Evolutionary conservation across 2,888 invertebrate genomes (phyloP).

Genomic region (Diploptera punctata): DNA sequence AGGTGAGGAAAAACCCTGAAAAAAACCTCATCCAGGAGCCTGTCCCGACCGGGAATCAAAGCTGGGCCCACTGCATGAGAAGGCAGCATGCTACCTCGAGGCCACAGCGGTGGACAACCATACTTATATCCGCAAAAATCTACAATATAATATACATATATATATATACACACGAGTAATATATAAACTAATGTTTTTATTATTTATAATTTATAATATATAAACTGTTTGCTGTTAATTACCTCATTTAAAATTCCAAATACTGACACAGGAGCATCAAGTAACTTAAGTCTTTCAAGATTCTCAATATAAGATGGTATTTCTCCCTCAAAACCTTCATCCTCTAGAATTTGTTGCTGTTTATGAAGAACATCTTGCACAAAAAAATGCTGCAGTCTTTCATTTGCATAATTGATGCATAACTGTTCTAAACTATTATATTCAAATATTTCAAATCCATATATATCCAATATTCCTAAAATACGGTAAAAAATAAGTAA

Average conservation of each 20-base stretch:
- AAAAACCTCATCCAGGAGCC: too few species aligned
- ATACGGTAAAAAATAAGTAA: not conserved
- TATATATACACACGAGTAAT: too few species aligned
- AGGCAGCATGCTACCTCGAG: too few species aligned
- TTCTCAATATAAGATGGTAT: not conserved
- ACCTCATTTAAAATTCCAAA: not conserved
- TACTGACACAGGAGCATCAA: not conserved
- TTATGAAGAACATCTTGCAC: not conserved
- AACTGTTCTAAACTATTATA: not conserved
- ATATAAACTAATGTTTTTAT: too few species aligned
- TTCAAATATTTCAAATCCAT: not conserved
- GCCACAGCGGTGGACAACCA: too few species aligned
- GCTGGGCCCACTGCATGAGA: too few species aligned
- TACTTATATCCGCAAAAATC: too few species aligned
- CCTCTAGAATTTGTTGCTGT: not conserved
- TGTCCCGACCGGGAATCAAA: too few species aligned
- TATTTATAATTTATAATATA: too few species aligned
- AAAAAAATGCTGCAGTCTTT: not conserved
- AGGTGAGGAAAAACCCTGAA: too few species aligned
- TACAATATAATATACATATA: too few species aligned
- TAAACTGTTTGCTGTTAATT: too few species aligned
- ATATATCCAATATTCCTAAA: not conserved
- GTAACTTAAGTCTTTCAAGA: not conserved
- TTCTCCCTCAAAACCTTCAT: not conserved
- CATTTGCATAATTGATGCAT: not conserved